Evolutionary conservation across 2,113 vertebrate genomes (phyloP).

Genomic region (Piprites chloris): DNA sequence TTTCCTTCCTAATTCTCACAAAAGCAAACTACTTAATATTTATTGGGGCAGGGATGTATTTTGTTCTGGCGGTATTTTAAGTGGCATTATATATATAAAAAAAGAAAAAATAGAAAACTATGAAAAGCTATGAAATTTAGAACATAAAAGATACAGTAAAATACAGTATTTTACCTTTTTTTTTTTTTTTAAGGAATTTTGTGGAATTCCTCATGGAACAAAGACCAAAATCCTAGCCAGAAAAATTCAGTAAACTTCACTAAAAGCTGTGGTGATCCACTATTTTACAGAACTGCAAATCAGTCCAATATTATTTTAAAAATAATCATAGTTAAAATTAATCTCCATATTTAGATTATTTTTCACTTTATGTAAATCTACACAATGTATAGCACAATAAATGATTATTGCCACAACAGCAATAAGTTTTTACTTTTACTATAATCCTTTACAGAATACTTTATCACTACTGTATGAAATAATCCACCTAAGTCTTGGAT

Average conservation of each 20-base stretch:
- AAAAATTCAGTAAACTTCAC: background rate
- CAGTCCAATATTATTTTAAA: background rate
- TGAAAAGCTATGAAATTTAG: background rate
- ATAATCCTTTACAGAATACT: background rate
- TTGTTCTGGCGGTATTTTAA: no score
- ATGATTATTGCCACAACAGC: background rate
- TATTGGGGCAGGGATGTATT: fast-evolving
- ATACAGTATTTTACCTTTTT: no score
- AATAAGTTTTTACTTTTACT: background rate
- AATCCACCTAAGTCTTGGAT: background rate
- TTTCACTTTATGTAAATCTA: background rate
- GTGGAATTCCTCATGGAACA: fast-evolving
- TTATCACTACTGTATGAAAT: background rate
- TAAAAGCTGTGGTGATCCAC: background rate
- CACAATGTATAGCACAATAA: background rate
- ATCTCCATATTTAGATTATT: background rate
- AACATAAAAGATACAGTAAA: background rate
- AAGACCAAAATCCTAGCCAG: background rate
- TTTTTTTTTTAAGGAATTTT: background rate
- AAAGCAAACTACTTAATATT: background rate
- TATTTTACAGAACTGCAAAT: background rate
- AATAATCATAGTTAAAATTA: background rate
- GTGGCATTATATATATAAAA: background rate
- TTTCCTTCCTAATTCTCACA: background rate
- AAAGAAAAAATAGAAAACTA: background rate